Evolutionary conservation across 64 coral and sea anemone species (phyloP), one percentile per base, ranked within the genome.

Genomic region (Stichodactyla helianthus): DNA sequence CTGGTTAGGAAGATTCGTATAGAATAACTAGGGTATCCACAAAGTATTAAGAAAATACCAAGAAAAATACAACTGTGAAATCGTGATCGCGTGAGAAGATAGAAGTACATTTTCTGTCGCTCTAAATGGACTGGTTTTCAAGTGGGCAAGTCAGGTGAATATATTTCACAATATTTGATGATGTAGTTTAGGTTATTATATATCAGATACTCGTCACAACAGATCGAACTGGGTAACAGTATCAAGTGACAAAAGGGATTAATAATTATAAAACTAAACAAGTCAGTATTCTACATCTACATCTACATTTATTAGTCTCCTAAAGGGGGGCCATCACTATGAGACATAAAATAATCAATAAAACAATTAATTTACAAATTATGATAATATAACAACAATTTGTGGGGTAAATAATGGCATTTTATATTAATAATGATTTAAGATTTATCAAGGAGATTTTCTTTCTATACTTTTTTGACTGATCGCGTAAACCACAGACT

Each of bases 121-220:
- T 27, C 10, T 6, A 74, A 27, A 68, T 22, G 5, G n/a, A 25
- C n/a, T 23, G 0, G 19, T 5, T 25, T 68, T n/a, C 7, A 68
- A 20, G 0, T 68, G 25, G 8, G 4, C 27, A 7, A 1, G 4
- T 71, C 25, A 74, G 68, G 25, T 74, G 10, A 74, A 35, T 31
- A 44, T 44, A 74, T 74, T 74, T 74, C 68, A 27, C 68, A 74
- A 74, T 31, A 74, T 74, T 74, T 74, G n/a, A 68, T 68, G n/a
- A 68, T 20, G 35, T 44, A 44, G 35, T 9, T 7, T 17, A 22
- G 25, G 63, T 26, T 68, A 68, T 74, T 2, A 0, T 74, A 14
- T 35, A 74, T 35, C 68, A 31, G 10, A 20, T 70, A 70, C 65
- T 70, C 25, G 68, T 74, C 68, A 74, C 68, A 10, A 31, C 68